A percentile compares a stretch with the other conserved stretches of the same genome.
Evolutionary conservation across 2,888 invertebrate species (phyloP).

Genomic region (Sinhomidia bicolor): DNA sequence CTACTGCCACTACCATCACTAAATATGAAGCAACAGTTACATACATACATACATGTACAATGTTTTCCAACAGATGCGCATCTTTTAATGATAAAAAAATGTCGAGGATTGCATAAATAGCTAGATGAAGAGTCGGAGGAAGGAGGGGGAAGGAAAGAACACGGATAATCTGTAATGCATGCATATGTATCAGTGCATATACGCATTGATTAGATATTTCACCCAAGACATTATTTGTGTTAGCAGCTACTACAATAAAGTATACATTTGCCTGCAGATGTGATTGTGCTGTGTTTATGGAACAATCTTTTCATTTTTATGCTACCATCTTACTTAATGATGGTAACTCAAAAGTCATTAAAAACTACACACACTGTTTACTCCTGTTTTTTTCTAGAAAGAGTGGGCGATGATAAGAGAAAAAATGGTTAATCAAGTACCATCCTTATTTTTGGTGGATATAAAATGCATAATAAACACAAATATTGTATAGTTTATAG

Average conservation of each 20-base stretch:
- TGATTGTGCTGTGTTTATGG: conserved; percentile 45
- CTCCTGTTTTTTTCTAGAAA: neutral
- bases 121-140: conserved; percentile 35
- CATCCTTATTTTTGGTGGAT: neutral
- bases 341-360: conserved; percentile 64
- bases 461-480: neutral
- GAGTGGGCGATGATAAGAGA: conserved; percentile 13
- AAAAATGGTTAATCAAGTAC: conserved; percentile 55
- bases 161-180: conserved; percentile 23
- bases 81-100: conserved; percentile 22
- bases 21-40: conserved; percentile 10
- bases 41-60: neutral
- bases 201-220: conserved; percentile 2
- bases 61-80: neutral
- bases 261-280: conserved; percentile 52
- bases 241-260: neutral
- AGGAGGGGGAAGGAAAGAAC: conserved; percentile 34
- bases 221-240: neutral
- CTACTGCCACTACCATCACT: neutral
- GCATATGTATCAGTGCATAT: too few relatives aligned
- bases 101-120: neutral
- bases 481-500: too few relatives aligned
- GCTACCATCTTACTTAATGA: conserved; percentile 56
- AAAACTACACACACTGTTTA: conserved; percentile 32
- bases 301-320: neutral